Conservation (phyloP, 2,888 invertebrate species). For the Beris chalybata region DNA sequence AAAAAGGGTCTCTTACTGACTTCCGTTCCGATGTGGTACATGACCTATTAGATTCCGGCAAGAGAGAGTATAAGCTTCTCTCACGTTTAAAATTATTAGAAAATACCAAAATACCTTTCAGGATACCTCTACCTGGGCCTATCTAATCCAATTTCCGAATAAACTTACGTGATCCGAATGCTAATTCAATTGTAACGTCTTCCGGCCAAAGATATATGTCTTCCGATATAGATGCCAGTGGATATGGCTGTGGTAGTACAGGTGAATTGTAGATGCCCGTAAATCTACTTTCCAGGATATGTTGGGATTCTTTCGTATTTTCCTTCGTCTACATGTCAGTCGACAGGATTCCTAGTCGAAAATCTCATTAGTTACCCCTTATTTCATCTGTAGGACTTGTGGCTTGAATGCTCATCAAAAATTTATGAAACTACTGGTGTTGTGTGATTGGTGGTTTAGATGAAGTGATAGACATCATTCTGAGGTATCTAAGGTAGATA, state of each 20-base stretch:
- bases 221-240: too few species aligned
- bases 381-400: background rate
- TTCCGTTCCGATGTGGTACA: background rate
- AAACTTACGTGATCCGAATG: slow-evolving; percentile 31
- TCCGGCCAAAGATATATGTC: background rate
- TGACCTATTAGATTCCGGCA: background rate
- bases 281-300: too few species aligned
- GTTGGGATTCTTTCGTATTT: background rate
- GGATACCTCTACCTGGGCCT: slow-evolving; percentile 7
- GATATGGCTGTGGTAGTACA: too few species aligned
- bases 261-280: too few species aligned
- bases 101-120: slow-evolving; percentile 11
- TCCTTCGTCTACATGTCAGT: background rate
- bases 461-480: slow-evolving; percentile 10
- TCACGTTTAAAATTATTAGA: slow-evolving; percentile 31
- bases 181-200: slow-evolving; percentile 21
- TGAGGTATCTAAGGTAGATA: slow-evolving; percentile 4
- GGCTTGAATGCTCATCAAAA: slow-evolving; percentile 1
- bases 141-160: slow-evolving; percentile 28
- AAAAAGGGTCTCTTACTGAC: background rate
- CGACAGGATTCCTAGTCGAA: slow-evolving; percentile 1
- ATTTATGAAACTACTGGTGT: slow-evolving; percentile 11
- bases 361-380: slow-evolving; percentile 10
- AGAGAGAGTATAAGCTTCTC: slow-evolving; percentile 1
- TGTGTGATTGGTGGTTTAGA: background rate